phyloP scores from a whole-genome alignment of 2,888 invertebrate species.

The Julus scanicus region DNA sequence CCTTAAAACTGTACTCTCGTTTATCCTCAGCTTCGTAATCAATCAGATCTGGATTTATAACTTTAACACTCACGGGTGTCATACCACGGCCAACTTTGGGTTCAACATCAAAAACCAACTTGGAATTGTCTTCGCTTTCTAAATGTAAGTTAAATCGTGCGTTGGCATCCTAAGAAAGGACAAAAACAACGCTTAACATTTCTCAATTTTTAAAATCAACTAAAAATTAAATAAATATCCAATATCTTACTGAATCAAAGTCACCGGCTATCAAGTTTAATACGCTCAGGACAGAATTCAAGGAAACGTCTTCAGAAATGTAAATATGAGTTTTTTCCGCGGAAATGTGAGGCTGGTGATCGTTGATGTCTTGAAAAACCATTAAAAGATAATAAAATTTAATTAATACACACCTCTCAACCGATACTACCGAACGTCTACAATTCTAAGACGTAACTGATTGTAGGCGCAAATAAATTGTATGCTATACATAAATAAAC shows the following conservation, averaged over 20 bases:
- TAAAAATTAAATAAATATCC: neutral
- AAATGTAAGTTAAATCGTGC: constrained; percentile 76
- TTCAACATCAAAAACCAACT: constrained; percentile 73
- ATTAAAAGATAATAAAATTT: constrained; percentile 68
- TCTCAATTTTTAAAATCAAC: no score
- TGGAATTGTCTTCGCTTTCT: constrained; percentile 72
- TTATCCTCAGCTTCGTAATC: constrained; percentile 77
- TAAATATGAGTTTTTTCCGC: constrained; percentile 74
- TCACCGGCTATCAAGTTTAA: constrained; percentile 80
- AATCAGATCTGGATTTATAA: constrained; percentile 70
- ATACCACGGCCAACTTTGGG: constrained; percentile 77
- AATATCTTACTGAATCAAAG: constrained; percentile 70
- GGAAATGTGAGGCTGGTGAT: constrained; percentile 79
- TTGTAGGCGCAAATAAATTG: no score
- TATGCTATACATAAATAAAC: no score
- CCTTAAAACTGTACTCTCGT: constrained; percentile 75
- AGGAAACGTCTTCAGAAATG: constrained; percentile 78
- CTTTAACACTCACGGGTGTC: constrained; percentile 79
- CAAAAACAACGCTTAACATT: neutral
- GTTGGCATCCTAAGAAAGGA: constrained; percentile 71
- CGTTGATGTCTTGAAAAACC: constrained; percentile 79
- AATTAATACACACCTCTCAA: no score
- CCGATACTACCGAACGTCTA: no score
- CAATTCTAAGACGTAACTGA: no score
- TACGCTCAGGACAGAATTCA: constrained; percentile 69